These are phyloP conservation scores for Plebejus melissa DNA, from an alignment of 2,888 invertebrate genomes.

Conservation along the genomic window DNA sequence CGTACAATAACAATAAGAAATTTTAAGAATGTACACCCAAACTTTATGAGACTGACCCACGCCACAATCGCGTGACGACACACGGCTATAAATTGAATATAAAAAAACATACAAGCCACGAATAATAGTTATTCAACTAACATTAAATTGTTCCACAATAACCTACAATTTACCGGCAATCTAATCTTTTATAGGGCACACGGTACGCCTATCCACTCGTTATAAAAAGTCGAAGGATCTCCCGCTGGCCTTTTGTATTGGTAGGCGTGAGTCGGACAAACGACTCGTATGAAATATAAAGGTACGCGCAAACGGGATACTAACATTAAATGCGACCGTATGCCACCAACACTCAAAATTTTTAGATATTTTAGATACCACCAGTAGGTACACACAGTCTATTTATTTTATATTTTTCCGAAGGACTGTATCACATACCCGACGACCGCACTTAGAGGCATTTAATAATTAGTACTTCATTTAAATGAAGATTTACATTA, in stretches of 20 bases:
- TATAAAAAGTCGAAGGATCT: conserved; percentile 73
- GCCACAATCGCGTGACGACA: conserved; percentile 68
- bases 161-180: conserved; percentile 75
- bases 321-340: not conserved
- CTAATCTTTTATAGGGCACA: conserved; percentile 71
- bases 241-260: conserved; percentile 73
- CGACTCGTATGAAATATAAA: conserved; percentile 47
- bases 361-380: not conserved
- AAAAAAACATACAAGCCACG: conserved; percentile 56
- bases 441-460: no score
- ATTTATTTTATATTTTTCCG: not conserved
- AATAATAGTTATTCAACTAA: conserved; percentile 60
- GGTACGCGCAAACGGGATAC: not conserved
- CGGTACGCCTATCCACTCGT: conserved; percentile 73
- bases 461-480: no score
- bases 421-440: not conserved
- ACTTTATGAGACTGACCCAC: conserved; percentile 45
- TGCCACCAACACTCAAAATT: not conserved
- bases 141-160: conserved; percentile 72
- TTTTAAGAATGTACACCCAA: not conserved
- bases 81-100: conserved; percentile 67
- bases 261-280: conserved; percentile 69
- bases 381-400: not conserved
- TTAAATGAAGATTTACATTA: no score
- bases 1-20: conserved; percentile 11